phyloP scores from a whole-genome alignment of 2,888 invertebrate species.

The Clostera curtula region DNA sequence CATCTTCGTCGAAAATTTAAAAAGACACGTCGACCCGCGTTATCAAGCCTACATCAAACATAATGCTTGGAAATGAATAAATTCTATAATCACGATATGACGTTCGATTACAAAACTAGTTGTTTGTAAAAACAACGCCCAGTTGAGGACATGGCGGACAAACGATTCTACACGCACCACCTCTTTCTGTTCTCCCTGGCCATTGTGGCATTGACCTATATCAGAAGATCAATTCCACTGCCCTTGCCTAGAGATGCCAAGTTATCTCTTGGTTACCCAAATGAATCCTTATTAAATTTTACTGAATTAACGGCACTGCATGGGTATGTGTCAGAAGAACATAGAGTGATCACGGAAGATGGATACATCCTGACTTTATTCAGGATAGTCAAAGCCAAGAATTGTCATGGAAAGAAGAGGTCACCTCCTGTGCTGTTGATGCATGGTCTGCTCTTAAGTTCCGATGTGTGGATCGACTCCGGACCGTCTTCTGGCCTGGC shows the following conservation, averaged over 20 bases:
- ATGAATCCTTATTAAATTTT: slow-evolving; percentile 17
- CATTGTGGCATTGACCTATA: slow-evolving; percentile 11
- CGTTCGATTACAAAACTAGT: too few relatives aligned
- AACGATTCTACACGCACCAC: slow-evolving; percentile 12
- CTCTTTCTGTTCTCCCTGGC: slow-evolving; percentile 11
- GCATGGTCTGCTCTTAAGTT: slow-evolving; percentile 49
- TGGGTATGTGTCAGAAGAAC: slow-evolving; percentile 42
- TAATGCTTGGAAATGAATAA: too few relatives aligned
- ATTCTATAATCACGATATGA: too few relatives aligned
- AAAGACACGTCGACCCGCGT: too few relatives aligned
- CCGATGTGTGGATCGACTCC: slow-evolving; percentile 47
- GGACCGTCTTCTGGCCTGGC: slow-evolving; percentile 37
- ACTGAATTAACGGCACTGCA: slow-evolving; percentile 20
- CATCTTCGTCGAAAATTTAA: too few relatives aligned
- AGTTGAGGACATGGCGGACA: slow-evolving; percentile 11
- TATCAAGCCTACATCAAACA: too few relatives aligned
- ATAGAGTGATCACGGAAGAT: slow-evolving; percentile 42
- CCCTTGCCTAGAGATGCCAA: slow-evolving; percentile 15
- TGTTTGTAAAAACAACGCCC: not conserved
- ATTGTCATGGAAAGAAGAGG: slow-evolving; percentile 22
- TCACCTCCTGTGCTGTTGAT: slow-evolving; percentile 43
- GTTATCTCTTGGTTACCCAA: slow-evolving; percentile 15
- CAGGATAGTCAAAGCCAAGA: slow-evolving; percentile 29
- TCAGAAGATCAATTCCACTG: slow-evolving; percentile 6
- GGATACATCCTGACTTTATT: slow-evolving; percentile 46